Evolutionary conservation across 2,888 invertebrate genomes (phyloP), one percentile per base, ranked within the genome.

Genomic region (Adineta ricciae): DNA sequence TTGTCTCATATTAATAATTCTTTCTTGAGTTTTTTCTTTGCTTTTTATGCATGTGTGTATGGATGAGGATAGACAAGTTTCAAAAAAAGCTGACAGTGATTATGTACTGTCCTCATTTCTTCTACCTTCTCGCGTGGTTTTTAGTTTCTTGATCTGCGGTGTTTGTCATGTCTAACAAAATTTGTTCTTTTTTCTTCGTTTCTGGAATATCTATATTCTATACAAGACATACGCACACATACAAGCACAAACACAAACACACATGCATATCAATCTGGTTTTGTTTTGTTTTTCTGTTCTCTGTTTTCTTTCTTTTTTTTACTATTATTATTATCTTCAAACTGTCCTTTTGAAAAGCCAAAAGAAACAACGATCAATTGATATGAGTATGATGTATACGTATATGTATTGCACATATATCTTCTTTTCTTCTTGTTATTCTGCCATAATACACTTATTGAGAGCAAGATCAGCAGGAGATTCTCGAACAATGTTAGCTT

Each of bases 91-190:
- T 14, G 56, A 56, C 56, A 56, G 56, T 56, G 56, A 56, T 27
- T 56, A 14, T 56, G 27, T 27, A 24, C 27, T 27, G 56, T 56
- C 56, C 27, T 27, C 56, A 27, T 56, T 56, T 56, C n/a, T 56
- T 56, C 27, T 56, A 4, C 1, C 27, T 56, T 56, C 9, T 54
- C 5, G 24, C n/a, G 54, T 54, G 54, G n/a, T 27, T 56, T 56
- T 56, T 56, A 56, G 56, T 56, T 56, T n/a, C n/a, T 56, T 56
- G 56, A 16, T 56, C 56, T 56, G 56, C 56, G 56, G 56, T 56
- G 56, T n/a, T 56, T 56, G 56, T 56, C 56, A 27, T 56, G 56
- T 56, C 27, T 27, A 46, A 46, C 46, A 46, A 46, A 56, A 27
- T 56, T 56, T n/a, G 56, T 56, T 56, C 27, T 56, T n/a, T 56